These are phyloP conservation scores for Coregonus ussuriensis DNA, from an alignment of 2,797 vertebrate species.

Conservation along the genomic window DNA sequence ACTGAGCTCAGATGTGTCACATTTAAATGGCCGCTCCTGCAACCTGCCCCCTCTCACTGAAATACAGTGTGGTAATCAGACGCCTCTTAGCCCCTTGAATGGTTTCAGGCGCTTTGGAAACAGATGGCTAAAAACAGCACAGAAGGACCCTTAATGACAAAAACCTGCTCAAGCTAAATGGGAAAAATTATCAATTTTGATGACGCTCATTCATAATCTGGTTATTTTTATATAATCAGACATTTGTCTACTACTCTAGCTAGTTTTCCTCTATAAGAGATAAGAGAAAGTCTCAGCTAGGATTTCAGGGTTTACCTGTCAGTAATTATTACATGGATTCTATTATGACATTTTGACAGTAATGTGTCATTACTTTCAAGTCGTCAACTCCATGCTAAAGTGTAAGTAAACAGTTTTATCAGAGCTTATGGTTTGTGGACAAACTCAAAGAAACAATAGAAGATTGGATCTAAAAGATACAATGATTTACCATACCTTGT, in stretches of 20 bases:
- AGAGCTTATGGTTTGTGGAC: background rate
- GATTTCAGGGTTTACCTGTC: background rate
- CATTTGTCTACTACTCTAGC: background rate
- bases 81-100: background rate
- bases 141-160: background rate
- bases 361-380: background rate
- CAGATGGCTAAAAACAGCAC: slow-evolving; percentile 8
- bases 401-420: background rate
- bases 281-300: background rate
- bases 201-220: background rate
- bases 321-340: background rate
- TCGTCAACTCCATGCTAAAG: background rate
- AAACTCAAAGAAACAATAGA: background rate
- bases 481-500: background rate
- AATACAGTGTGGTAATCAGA: slow-evolving; percentile 19
- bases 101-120: background rate
- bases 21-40: background rate
- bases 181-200: background rate
- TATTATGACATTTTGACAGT: background rate
- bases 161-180: background rate
- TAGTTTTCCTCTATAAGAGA: background rate
- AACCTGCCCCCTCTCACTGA: slow-evolving; percentile 14
- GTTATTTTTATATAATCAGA: background rate
- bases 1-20: slow-evolving; percentile 7
- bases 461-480: background rate